Percentiles rank a stretch among this genome's conserved stretches.
Conservation (phyloP, 2,113 vertebrate species). For the Lathamus discolor region DNA sequence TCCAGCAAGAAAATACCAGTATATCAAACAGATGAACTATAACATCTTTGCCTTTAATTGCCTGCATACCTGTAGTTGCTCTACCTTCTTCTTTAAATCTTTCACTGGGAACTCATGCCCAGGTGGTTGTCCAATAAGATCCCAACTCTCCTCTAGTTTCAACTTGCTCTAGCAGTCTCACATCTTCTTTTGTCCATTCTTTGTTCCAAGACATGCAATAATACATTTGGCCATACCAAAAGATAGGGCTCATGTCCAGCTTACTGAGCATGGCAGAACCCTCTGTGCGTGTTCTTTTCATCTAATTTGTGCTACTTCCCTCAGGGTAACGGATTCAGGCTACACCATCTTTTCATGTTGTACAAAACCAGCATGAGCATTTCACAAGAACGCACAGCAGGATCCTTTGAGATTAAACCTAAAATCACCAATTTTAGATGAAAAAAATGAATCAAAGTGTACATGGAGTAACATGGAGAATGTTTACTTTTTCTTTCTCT, state of each 20-base stretch:
- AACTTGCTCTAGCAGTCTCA: neutral
- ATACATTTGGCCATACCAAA: neutral
- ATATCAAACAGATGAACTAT: neutral
- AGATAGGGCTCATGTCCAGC: neutral
- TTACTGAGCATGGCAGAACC: neutral
- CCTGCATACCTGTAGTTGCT: neutral
- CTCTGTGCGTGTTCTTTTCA: neutral
- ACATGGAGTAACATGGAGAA: neutral
- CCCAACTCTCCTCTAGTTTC: neutral
- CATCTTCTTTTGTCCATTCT: neutral
- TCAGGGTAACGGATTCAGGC: neutral
- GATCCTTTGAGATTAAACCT: neutral
- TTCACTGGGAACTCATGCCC: neutral
- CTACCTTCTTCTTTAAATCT: neutral
- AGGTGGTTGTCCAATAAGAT: neutral
- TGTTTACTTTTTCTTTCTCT: neutral
- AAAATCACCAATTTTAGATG: neutral
- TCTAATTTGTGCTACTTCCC: neutral
- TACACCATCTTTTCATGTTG: neutral
- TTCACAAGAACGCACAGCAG: neutral
- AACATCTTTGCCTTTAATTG: neutral
- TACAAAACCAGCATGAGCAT: neutral
- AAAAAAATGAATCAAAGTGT: neutral
- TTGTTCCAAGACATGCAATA: neutral
- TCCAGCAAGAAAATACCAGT: neutral